Conservation (phyloP, 2,888 invertebrate genomes). For the Cacoxenus indagator region DNA sequence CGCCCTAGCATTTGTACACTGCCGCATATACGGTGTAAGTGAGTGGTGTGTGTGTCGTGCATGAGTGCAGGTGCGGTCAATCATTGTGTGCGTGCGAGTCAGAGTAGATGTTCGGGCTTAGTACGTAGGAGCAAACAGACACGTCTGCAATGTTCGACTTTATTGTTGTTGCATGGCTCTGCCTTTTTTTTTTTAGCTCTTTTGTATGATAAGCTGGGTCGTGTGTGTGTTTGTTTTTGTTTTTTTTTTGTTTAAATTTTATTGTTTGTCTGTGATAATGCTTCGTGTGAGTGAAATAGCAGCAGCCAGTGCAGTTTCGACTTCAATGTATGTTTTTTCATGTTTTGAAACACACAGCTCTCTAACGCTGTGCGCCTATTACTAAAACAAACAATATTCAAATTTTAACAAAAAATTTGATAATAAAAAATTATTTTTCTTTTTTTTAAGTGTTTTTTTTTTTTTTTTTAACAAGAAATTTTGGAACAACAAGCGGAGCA, state of each 20-base stretch:
- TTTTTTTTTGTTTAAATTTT: neutral
- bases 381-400: constrained; percentile 49
- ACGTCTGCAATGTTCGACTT: no score
- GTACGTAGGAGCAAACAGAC: no score
- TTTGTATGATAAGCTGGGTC: no score
- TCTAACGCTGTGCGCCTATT: constrained; percentile 48
- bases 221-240: constrained; percentile 28
- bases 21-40: no score
- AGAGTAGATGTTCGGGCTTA: no score
- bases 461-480: neutral
- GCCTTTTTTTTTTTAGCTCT: no score
- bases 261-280: neutral
- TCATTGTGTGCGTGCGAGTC: no score
- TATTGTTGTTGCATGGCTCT: no score
- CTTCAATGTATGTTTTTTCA: constrained; percentile 16
- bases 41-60: no score
- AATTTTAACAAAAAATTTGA: constrained; percentile 33
- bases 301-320: constrained; percentile 19
- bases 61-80: no score
- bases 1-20: no score
- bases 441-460: neutral
- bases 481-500: neutral
- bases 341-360: constrained; percentile 19
- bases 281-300: constrained; percentile 17
- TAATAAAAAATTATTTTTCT: neutral